Percentiles rank a stretch among this genome's conserved stretches.
Conservation (phyloP, 2,797 vertebrate genomes). For the Mycteria americana region DNA sequence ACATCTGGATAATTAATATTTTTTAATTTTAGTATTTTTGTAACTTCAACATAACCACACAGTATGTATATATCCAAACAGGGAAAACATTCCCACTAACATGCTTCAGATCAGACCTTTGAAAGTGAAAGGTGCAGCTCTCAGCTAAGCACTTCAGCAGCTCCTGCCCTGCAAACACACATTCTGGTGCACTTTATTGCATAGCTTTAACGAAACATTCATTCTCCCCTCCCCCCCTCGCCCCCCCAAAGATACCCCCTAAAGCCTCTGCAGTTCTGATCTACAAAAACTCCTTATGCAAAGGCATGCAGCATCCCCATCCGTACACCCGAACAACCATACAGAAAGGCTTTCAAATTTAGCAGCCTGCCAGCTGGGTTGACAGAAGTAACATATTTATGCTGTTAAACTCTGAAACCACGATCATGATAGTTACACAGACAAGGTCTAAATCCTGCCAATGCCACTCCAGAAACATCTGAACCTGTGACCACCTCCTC, state of each 20-base stretch:
- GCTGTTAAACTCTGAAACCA: neutral
- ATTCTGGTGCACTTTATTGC: neutral
- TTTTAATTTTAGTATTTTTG: neutral
- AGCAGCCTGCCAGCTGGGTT: neutral
- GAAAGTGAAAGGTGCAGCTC: neutral
- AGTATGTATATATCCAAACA: neutral
- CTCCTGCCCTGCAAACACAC: neutral
- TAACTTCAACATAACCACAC: neutral
- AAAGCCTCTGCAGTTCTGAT: neutral
- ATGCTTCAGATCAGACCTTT: neutral
- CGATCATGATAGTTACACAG: neutral
- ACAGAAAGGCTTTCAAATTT: neutral
- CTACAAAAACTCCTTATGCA: neutral
- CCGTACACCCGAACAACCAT: neutral
- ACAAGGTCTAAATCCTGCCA: neutral
- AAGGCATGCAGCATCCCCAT: neutral
- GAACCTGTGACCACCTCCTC: neutral
- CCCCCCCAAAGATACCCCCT: neutral
- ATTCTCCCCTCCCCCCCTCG: no score
- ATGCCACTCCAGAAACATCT: neutral
- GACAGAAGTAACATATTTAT: neutral
- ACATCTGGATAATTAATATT: neutral
- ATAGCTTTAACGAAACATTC: neutral
- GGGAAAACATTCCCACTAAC: neutral
- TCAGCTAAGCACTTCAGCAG: neutral